phyloP scores from a whole-genome alignment of 2,797 vertebrate species.

The Amniataba percoides region DNA sequence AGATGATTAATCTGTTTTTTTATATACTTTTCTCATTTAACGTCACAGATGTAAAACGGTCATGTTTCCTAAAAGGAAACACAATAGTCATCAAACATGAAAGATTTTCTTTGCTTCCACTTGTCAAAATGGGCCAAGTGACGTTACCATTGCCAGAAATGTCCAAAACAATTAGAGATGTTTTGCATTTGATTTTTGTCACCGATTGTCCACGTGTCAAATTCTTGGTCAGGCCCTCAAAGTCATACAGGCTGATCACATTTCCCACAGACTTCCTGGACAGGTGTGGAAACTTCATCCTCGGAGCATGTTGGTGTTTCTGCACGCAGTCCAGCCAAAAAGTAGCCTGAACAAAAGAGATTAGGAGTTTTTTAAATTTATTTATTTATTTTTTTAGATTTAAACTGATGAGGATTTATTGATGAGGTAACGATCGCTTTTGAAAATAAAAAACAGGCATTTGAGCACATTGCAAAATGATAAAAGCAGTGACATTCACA shows the following conservation, averaged over 20 bases:
- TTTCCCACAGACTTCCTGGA: conserved; percentile 81
- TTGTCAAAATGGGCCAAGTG: background rate
- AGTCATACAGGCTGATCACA: conserved; percentile 64
- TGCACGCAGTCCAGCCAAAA: conserved; percentile 22
- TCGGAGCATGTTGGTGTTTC: conserved; percentile 7
- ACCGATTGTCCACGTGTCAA: background rate
- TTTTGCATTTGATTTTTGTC: conserved; percentile 3
- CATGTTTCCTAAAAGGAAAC: conserved; percentile 27
- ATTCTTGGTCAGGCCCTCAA: conserved; percentile 23
- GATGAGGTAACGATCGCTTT: background rate
- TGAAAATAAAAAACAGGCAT: background rate
- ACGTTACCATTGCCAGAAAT: conserved; percentile 4
- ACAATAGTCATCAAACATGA: background rate
- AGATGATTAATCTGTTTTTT: conserved; percentile 5
- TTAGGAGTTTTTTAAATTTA: background rate
- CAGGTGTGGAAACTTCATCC: conserved; percentile 72
- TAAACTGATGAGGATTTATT: no score
- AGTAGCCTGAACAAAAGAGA: conserved; percentile 54
- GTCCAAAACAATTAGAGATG: conserved; percentile 21
- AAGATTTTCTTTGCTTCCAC: background rate
- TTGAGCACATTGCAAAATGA: background rate
- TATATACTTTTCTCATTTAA: conserved; percentile 7
- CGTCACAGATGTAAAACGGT: conserved; percentile 22
- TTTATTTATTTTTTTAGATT: no score
- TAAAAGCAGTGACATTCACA: background rate